Conservation (phyloP, 37 sponge, comb jelly and placozoan genomes). For the Chondrilla cf. caribensis region DNA sequence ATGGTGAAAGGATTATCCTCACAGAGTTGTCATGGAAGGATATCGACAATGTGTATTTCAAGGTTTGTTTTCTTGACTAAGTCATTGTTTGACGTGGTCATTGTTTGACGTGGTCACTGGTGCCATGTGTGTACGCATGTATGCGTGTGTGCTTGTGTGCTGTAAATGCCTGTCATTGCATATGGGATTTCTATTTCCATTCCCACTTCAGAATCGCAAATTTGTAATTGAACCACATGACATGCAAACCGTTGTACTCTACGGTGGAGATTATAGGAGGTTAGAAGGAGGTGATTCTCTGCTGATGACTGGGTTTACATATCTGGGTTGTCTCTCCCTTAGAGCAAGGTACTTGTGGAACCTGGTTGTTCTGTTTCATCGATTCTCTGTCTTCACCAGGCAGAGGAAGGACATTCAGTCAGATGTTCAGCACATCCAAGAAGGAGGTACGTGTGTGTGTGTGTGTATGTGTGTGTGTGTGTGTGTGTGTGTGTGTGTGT, state of each 20-base stretch:
- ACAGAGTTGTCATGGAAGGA: conserved; percentile 2
- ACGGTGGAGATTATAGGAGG: conserved; percentile 41
- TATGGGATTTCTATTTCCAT: not conserved
- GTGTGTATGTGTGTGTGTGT: not conserved
- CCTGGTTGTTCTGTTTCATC: not conserved
- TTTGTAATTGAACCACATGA: conserved; percentile 33
- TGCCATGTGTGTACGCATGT: no score
- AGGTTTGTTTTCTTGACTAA: not conserved
- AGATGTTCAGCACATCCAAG: not conserved
- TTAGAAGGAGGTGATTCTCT: not conserved
- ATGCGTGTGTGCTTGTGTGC: not conserved
- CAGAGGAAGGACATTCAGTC: not conserved
- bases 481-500: not conserved
- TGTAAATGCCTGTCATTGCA: not conserved
- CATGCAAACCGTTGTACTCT: conserved; percentile 5
- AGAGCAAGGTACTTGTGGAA: conserved; percentile 26
- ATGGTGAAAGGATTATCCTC: conserved; percentile 20
- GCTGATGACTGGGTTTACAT: not conserved
- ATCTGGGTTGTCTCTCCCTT: not conserved
- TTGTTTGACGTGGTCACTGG: no score
- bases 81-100: not conserved
- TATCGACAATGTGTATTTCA: not conserved
- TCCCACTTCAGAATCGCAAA: conserved; percentile 43
- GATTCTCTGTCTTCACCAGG: conserved; percentile 13
- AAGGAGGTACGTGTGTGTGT: not conserved